Percentiles rank a stretch among this genome's conserved stretches.
Evolutionary conservation across 2,888 invertebrate species (phyloP).

Genomic region (Drosophila pseudotalamancana): DNA sequence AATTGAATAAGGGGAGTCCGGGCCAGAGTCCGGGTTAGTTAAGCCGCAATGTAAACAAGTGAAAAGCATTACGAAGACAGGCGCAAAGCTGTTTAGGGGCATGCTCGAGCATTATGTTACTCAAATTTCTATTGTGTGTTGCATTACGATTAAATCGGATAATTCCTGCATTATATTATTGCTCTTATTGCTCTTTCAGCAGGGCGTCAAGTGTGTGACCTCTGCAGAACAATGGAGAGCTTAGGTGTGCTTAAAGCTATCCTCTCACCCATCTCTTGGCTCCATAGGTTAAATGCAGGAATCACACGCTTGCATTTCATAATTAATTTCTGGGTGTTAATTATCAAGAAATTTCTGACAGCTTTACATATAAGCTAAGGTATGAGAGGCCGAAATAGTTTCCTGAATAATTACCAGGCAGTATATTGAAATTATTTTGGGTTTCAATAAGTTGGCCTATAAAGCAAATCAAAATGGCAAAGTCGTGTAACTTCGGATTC

Average conservation of each 20-base stretch:
- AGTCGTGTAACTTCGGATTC: too few relatives aligned
- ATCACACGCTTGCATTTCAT: background rate
- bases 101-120: constrained; percentile 9
- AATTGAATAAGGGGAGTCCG: constrained; percentile 65
- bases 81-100: constrained; percentile 47
- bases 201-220: constrained; percentile 8
- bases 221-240: constrained; percentile 10
- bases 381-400: too few relatives aligned
- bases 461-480: too few relatives aligned
- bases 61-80: constrained; percentile 64
- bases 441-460: too few relatives aligned
- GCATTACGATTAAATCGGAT: constrained; percentile 39
- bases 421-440: too few relatives aligned
- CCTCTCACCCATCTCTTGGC: too few relatives aligned
- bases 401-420: too few relatives aligned
- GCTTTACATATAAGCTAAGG: too few relatives aligned
- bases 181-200: constrained; percentile 49
- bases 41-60: constrained; percentile 70
- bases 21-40: constrained; percentile 23
- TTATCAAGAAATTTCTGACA: too few relatives aligned
- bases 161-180: constrained; percentile 43
- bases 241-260: background rate
- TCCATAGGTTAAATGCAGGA: too few relatives aligned
- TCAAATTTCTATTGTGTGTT: constrained; percentile 42
- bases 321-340: too few relatives aligned